phyloP scores from a whole-genome alignment of 2,797 vertebrate genomes.

The Gephyroberyx darwinii region DNA sequence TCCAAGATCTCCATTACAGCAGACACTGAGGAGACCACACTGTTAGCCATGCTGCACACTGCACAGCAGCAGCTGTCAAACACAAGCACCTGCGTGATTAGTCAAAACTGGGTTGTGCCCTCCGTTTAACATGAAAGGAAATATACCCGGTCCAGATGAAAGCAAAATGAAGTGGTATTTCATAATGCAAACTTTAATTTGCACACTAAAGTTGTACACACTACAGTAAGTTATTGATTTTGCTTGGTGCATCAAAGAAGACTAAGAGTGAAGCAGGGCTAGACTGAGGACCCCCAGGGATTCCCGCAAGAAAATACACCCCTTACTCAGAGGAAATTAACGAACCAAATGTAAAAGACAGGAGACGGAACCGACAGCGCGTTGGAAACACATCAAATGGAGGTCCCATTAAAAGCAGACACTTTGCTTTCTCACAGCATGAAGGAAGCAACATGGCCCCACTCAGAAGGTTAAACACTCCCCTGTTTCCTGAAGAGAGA shows the following conservation, averaged over 20 bases:
- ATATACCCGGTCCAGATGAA: neutral
- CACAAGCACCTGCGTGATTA: neutral
- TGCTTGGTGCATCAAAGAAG: neutral
- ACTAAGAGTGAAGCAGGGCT: neutral
- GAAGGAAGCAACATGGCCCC: conserved; percentile 34
- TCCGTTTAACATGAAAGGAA: neutral
- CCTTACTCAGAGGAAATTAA: conserved; percentile 24
- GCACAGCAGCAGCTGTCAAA: conserved; percentile 12
- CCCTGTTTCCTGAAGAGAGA: conserved; percentile 36
- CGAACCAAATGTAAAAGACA: conserved; percentile 30
- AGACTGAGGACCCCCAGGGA: neutral
- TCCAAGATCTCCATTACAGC: neutral
- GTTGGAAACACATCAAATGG: conserved; percentile 49
- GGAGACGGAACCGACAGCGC: conserved; percentile 17
- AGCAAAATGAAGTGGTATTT: neutral
- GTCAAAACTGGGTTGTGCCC: neutral
- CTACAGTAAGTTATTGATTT: neutral
- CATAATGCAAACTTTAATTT: conserved; percentile 1
- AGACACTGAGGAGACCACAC: neutral
- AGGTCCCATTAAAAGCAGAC: conserved; percentile 34
- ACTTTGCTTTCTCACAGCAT: conserved; percentile 51
- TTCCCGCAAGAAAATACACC: neutral
- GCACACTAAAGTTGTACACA: neutral
- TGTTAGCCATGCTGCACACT: neutral
- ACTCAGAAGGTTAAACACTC: conserved; percentile 49